phyloP scores from a whole-genome alignment of 2,888 invertebrate genomes.

The Drosophila bunnanda region DNA sequence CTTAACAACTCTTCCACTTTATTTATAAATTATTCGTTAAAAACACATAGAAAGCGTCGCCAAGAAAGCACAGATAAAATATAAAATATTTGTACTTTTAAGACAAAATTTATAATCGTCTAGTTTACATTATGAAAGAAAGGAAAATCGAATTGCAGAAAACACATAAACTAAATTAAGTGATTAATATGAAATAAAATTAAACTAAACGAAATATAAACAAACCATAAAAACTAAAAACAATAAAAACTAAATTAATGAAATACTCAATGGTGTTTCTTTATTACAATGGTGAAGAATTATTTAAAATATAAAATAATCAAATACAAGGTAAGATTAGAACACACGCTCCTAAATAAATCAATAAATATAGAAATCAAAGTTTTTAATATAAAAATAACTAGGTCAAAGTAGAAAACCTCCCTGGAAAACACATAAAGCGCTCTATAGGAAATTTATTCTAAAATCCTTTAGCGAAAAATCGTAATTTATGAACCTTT shows the following conservation, averaged over 20 bases:
- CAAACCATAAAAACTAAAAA: slow-evolving; percentile 35
- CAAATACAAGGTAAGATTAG: neutral
- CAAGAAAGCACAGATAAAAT: slow-evolving; percentile 26
- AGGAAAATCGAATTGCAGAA: slow-evolving; percentile 22
- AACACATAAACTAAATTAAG: slow-evolving; percentile 38
- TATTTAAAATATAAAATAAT: neutral
- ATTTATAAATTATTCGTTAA: slow-evolving; percentile 21
- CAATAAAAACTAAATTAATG: slow-evolving; percentile 44
- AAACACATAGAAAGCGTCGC: slow-evolving; percentile 22
- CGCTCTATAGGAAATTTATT: neutral
- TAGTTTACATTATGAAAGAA: slow-evolving; percentile 57
- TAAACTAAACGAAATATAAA: slow-evolving; percentile 40
- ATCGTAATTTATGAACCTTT: slow-evolving; percentile 37
- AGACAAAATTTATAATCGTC: slow-evolving; percentile 71
- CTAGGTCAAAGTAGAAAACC: neutral
- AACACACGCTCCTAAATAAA: no score
- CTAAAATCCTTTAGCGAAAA: slow-evolving; percentile 2
- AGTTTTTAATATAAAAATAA: neutral
- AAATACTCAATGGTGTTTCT: slow-evolving; percentile 7
- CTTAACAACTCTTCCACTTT: slow-evolving; percentile 23
- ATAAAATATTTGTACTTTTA: slow-evolving; percentile 41
- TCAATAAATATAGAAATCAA: neutral
- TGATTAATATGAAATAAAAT: slow-evolving; percentile 27
- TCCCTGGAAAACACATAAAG: neutral
- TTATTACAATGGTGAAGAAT: neutral